phyloP scores from a whole-genome alignment of 2,113 vertebrate species.

The Tiliqua scincoides region DNA sequence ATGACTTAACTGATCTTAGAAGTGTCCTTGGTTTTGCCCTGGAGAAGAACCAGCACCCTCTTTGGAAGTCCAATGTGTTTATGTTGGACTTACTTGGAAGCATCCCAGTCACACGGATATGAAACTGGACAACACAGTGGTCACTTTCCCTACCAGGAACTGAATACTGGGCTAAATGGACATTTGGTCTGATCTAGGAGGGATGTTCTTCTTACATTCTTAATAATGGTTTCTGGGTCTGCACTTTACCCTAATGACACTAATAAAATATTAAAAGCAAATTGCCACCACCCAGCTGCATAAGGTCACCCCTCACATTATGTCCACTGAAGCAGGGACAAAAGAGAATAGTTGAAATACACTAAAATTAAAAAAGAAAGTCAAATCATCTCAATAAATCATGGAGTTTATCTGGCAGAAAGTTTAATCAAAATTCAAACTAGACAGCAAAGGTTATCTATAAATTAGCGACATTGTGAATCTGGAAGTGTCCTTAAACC shows the following conservation, averaged over 20 bases:
- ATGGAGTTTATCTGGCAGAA: not conserved
- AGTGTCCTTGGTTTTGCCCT: not conserved
- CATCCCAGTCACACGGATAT: too few species aligned
- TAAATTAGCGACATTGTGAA: not conserved
- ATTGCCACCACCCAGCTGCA: not conserved
- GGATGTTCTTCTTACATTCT: not conserved
- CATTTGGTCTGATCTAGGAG: not conserved
- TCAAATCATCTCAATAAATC: not conserved
- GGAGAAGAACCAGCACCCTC: not conserved
- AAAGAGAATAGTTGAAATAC: not conserved
- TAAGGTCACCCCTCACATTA: slow-evolving; percentile 38
- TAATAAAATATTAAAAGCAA: slow-evolving; percentile 27
- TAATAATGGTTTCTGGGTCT: not conserved
- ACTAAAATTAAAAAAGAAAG: slow-evolving; percentile 13
- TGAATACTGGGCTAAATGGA: too few species aligned
- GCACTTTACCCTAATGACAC: slow-evolving; percentile 2
- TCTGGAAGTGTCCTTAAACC: not conserved
- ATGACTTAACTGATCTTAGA: slow-evolving; percentile 1
- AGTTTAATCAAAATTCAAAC: slow-evolving; percentile 25
- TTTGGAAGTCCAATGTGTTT: not conserved
- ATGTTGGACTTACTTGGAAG: too few species aligned
- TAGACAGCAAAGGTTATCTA: not conserved
- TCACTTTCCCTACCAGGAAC: too few species aligned
- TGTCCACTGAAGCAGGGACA: slow-evolving; percentile 20
- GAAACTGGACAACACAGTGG: too few species aligned